phyloP scores from a whole-genome alignment of 64 coral and sea anemone genomes.

The Dendrophyllia cribrosa region DNA sequence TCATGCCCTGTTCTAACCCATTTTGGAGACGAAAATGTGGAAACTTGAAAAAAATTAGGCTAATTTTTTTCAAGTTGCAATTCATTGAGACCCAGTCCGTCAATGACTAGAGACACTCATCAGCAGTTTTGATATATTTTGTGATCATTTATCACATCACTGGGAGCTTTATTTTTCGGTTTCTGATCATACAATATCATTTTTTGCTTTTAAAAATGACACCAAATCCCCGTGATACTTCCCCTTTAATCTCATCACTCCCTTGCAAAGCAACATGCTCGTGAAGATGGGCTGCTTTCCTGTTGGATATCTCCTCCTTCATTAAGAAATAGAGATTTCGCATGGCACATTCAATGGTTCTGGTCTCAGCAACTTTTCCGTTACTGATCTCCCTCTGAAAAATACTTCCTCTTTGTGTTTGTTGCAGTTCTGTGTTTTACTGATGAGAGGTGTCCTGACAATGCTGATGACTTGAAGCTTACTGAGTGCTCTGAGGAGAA shows the following conservation, averaged over 20 bases:
- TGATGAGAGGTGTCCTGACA: slow-evolving; percentile 30
- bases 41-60: too few relatives aligned
- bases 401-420: slow-evolving; percentile 16
- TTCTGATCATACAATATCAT: too few relatives aligned
- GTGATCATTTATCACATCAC: too few relatives aligned
- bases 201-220: too few relatives aligned
- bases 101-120: too few relatives aligned
- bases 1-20: too few relatives aligned
- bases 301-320: slow-evolving; percentile 36
- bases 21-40: too few relatives aligned
- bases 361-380: slow-evolving; percentile 9
- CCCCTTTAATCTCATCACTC: neutral
- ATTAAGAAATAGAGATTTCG: slow-evolving; percentile 35
- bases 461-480: slow-evolving; percentile 32
- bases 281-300: slow-evolving; percentile 27
- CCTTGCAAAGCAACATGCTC: slow-evolving; percentile 9
- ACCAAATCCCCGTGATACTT: too few relatives aligned
- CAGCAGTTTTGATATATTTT: too few relatives aligned
- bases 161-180: too few relatives aligned
- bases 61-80: too few relatives aligned
- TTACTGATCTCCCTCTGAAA: slow-evolving; percentile 8
- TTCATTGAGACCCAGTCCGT: too few relatives aligned
- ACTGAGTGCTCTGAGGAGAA: slow-evolving; percentile 35
- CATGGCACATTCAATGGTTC: slow-evolving; percentile 24
- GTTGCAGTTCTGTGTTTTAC: slow-evolving; percentile 32